Conservation (phyloP, 2,797 vertebrate genomes). For the Hypotaenidia okinawae region DNA sequence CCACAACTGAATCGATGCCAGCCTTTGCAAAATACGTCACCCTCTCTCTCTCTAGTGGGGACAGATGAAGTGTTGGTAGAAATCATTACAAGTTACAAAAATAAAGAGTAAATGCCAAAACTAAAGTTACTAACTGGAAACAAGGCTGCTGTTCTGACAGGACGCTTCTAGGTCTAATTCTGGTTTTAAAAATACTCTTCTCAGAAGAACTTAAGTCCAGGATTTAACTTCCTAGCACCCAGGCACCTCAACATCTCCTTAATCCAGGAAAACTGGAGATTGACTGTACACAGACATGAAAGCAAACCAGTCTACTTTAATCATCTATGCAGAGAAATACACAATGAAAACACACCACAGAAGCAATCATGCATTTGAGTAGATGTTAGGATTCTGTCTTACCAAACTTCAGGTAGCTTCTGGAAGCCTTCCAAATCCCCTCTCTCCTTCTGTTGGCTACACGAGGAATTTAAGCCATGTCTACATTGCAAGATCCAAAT, state of each 20-base stretch:
- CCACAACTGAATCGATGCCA: neutral
- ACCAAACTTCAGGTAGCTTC: conserved; percentile 54
- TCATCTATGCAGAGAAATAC: neutral
- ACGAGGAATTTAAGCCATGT: neutral
- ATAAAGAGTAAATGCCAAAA: neutral
- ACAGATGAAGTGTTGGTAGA: neutral
- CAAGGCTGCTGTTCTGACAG: neutral
- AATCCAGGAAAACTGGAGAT: neutral
- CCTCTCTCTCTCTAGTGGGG: neutral
- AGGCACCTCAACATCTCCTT: neutral
- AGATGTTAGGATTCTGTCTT: conserved; percentile 19
- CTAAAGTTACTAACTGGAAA: neutral
- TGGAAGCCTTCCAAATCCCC: conserved; percentile 15
- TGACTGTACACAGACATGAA: neutral
- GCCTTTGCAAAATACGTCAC: neutral
- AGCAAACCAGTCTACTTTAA: neutral
- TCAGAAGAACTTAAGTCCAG: neutral
- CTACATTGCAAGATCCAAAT: neutral
- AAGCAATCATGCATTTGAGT: neutral
- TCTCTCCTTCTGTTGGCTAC: neutral
- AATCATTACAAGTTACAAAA: neutral
- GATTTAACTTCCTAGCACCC: neutral
- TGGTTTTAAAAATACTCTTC: neutral
- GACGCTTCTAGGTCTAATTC: neutral
- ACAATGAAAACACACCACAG: conserved; percentile 3